phyloP scores from a whole-genome alignment of 2,797 vertebrate species.

The Oreonectes daqikongensis region DNA sequence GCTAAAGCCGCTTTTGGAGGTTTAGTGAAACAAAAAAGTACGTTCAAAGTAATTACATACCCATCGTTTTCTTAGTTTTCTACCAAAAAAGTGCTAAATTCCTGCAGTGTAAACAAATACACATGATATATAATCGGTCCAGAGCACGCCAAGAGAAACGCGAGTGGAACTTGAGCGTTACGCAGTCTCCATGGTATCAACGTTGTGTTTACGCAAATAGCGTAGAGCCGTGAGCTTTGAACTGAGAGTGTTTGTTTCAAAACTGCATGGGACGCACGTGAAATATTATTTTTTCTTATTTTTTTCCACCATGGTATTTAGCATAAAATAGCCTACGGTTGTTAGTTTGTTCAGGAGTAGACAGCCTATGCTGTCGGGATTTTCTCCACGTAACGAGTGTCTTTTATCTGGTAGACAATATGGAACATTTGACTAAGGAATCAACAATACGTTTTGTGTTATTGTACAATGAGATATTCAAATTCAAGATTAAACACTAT shows the following conservation, averaged over 20 bases:
- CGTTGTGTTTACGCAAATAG: constrained; percentile 20
- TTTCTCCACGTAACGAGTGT: no score
- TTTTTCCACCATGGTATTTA: no score
- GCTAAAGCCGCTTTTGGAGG: background rate
- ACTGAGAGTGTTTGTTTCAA: no score
- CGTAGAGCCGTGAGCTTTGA: no score
- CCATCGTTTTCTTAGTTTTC: constrained; percentile 15
- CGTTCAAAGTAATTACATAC: constrained; percentile 11
- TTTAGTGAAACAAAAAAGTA: background rate
- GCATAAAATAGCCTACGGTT: no score
- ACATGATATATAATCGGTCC: background rate
- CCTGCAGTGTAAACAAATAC: background rate
- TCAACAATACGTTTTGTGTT: no score
- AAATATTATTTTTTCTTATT: no score
- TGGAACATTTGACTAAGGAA: no score
- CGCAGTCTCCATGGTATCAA: constrained; percentile 16
- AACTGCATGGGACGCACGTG: background rate
- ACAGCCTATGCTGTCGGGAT: no score
- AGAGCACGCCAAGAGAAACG: background rate
- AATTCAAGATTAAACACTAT: constrained; percentile 22
- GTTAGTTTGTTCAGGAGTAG: no score
- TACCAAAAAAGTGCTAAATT: background rate
- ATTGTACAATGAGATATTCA: background rate
- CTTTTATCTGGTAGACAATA: no score
- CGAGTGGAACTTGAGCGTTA: constrained; percentile 8